Conservation (phyloP, 2,888 invertebrate species). For the Aspidiotus destructor region DNA sequence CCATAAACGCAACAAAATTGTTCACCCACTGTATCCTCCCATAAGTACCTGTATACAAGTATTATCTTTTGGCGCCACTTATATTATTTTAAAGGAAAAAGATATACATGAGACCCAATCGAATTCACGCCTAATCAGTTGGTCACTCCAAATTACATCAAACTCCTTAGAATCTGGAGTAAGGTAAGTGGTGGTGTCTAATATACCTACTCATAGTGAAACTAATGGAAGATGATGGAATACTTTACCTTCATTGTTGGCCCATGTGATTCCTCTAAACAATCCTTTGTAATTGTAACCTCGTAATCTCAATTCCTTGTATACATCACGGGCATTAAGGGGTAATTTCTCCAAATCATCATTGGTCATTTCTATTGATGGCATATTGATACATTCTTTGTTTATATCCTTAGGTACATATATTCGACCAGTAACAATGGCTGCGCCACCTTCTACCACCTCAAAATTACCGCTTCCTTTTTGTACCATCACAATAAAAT, state of each 20-base stretch:
- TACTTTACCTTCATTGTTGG: constrained; percentile 45
- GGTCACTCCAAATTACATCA: too few relatives aligned
- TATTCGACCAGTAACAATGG: constrained; percentile 61
- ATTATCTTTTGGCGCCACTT: too few relatives aligned
- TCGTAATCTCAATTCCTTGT: constrained; percentile 46
- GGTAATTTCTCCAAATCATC: constrained; percentile 44
- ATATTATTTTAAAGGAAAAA: too few relatives aligned
- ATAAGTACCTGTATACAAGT: constrained; percentile 40
- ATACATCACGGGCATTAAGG: constrained; percentile 46
- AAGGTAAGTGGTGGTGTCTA: too few relatives aligned
- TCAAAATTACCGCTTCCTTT: constrained; percentile 53
- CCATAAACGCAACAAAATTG: constrained; percentile 82
- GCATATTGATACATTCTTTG: constrained; percentile 47
- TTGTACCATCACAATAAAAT: constrained; percentile 50
- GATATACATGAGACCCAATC: too few relatives aligned
- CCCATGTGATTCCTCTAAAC: constrained; percentile 52
- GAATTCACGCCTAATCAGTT: too few relatives aligned
- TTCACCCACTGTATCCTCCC: constrained; percentile 58
- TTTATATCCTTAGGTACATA: constrained; percentile 49
- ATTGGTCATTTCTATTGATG: constrained; percentile 42
- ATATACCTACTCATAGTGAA: too few relatives aligned
- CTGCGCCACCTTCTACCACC: constrained; percentile 56
- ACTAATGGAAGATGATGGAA: too few relatives aligned
- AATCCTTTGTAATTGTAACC: constrained; percentile 52
- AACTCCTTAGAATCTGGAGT: too few relatives aligned